Percentiles rank a stretch among this genome's conserved stretches.
phyloP scores from a whole-genome alignment of 2,797 vertebrate genomes.

The Cynopterus sphinx region DNA sequence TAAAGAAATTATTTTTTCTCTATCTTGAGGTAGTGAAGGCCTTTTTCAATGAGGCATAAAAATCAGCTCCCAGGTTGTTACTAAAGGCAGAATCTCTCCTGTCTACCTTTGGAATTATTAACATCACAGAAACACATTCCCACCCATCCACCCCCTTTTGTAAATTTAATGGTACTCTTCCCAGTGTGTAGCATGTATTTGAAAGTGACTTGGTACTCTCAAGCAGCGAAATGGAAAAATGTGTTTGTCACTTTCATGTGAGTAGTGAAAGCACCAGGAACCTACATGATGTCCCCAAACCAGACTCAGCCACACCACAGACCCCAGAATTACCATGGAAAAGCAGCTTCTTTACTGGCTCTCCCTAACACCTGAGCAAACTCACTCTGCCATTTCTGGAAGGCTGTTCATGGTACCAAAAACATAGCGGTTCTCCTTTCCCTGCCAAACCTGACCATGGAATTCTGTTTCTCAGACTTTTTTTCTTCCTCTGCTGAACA shows the following conservation, averaged over 20 bases:
- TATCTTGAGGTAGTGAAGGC: not conserved
- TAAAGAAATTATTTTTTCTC: slow-evolving; percentile 1
- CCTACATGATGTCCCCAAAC: not conserved
- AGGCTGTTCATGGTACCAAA: slow-evolving; percentile 46
- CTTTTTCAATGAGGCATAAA: slow-evolving; percentile 6
- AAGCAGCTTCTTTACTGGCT: not conserved
- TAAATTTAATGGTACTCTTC: not conserved
- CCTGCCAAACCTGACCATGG: slow-evolving; percentile 50
- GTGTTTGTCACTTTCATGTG: not conserved
- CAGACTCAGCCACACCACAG: slow-evolving; percentile 27
- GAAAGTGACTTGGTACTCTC: slow-evolving; percentile 7
- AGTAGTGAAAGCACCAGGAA: not conserved
- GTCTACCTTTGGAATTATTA: slow-evolving; percentile 16
- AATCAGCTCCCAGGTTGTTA: slow-evolving; percentile 21
- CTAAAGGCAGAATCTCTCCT: slow-evolving; percentile 5
- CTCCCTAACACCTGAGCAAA: slow-evolving; percentile 58
- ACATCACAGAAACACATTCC: not conserved
- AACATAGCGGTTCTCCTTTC: slow-evolving; percentile 42
- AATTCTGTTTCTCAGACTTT: slow-evolving; percentile 60
- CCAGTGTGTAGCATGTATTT: not conserved
- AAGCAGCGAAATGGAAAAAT: slow-evolving; percentile 45
- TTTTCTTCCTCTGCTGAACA: slow-evolving; percentile 51
- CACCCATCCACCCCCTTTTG: not conserved
- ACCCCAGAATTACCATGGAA: slow-evolving; percentile 1
- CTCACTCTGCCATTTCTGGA: slow-evolving; percentile 52